Evolutionary conservation across 2,113 vertebrate species (phyloP).

Genomic region (Cairina moschata): DNA sequence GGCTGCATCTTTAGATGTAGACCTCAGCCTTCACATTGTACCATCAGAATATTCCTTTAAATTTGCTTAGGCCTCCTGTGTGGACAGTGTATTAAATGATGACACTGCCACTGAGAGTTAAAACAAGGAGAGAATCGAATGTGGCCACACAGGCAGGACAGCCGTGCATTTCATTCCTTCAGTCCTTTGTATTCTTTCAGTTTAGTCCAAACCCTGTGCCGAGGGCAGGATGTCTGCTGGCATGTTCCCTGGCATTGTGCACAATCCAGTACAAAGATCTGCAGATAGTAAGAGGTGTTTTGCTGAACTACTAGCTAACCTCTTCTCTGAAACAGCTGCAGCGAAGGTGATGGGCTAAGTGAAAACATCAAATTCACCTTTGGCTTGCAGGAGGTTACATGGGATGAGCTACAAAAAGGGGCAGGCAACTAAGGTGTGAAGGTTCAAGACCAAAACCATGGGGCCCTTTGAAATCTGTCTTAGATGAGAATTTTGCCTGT

Average conservation of each 20-base stretch:
- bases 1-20: not conserved
- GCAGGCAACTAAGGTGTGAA: not conserved
- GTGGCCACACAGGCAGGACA: not conserved
- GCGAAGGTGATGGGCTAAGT: not conserved
- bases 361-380: not conserved
- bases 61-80: not conserved
- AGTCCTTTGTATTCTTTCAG: not conserved
- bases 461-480: not conserved
- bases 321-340: not conserved
- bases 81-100: not conserved
- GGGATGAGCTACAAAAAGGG: not conserved
- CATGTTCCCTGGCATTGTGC: not conserved
- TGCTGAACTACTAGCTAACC: not conserved
- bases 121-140: not conserved
- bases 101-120: not conserved
- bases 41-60: not conserved
- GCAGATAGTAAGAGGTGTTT: not conserved
- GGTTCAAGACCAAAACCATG: fast-evolving
- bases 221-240: not conserved
- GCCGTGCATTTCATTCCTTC: not conserved
- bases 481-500: not conserved
- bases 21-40: not conserved
- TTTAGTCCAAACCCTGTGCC: not conserved
- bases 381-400: not conserved
- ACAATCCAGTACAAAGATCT: not conserved